Evolutionary conservation across 2,888 invertebrate genomes (phyloP).

Genomic region (Drosophila longiperda): DNA sequence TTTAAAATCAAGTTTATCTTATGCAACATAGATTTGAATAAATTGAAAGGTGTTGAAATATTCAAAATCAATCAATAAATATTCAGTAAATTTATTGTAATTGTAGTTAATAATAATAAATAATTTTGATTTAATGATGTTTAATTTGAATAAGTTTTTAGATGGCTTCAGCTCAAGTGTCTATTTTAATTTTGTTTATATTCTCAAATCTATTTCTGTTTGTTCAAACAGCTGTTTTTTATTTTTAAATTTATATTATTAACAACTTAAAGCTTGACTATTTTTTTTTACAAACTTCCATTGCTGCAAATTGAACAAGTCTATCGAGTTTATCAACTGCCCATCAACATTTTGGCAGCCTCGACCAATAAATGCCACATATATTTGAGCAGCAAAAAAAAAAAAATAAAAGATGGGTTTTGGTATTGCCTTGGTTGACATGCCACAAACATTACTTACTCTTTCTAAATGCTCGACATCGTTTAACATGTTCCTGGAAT

Average conservation of each 20-base stretch:
- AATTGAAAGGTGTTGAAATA: neutral
- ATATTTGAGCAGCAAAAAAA: conserved; percentile 35
- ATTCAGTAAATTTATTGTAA: neutral
- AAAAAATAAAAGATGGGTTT: conserved; percentile 8
- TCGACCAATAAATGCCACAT: conserved; percentile 8
- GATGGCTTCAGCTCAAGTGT: no score
- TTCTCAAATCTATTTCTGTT: neutral
- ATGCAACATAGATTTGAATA: neutral
- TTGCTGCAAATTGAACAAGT: conserved; percentile 6
- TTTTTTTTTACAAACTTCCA: neutral
- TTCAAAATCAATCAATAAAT: neutral
- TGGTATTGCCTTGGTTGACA: conserved; percentile 3
- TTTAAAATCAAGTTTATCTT: neutral
- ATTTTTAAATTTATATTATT: no score
- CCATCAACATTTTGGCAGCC: conserved; percentile 1
- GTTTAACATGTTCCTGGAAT: conserved; percentile 82
- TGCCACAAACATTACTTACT: conserved; percentile 62
- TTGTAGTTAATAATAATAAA: neutral
- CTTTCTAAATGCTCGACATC: conserved; percentile 76
- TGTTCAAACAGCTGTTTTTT: neutral
- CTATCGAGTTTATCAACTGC: conserved; percentile 19
- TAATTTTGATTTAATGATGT: no score
- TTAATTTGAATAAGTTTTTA: no score
- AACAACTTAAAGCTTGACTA: neutral
- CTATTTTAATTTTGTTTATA: no score